These are phyloP conservation scores for Diadegma fenestrale DNA, from an alignment of 2,888 invertebrate species.

Conservation along the genomic window DNA sequence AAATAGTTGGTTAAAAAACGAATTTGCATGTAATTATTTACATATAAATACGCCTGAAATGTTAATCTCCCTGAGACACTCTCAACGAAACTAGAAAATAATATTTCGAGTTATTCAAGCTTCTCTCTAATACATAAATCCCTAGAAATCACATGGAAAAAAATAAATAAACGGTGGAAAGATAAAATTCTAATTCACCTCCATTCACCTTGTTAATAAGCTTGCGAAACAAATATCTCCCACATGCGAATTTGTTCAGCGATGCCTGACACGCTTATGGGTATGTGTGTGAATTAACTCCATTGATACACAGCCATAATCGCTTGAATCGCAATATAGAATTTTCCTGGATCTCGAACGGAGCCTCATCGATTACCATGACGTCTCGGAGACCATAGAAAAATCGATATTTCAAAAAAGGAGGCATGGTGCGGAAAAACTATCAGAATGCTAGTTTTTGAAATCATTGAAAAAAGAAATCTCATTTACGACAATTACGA, in stretches of 20 bases:
- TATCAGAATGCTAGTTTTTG: background rate
- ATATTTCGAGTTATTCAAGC: background rate
- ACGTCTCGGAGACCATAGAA: background rate
- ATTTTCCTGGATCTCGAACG: background rate
- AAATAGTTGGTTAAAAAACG: background rate
- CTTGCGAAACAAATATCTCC: slow-evolving; percentile 29
- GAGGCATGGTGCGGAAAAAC: background rate
- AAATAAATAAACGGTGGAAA: background rate
- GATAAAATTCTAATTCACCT: slow-evolving; percentile 9
- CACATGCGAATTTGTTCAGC: slow-evolving; percentile 19
- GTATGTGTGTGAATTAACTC: background rate
- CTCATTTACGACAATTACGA: background rate
- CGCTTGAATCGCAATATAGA: background rate
- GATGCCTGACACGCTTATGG: slow-evolving; percentile 20
- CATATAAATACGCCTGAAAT: background rate
- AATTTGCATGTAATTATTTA: background rate
- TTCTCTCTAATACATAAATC: background rate
- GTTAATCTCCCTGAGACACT: background rate
- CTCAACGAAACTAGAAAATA: background rate
- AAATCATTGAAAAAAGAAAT: background rate
- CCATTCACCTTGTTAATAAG: slow-evolving; percentile 2
- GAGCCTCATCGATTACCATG: background rate
- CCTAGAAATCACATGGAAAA: background rate
- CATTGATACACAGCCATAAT: background rate
- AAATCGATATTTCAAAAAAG: background rate